Evolutionary conservation across 2,797 vertebrate species (phyloP), one percentile per base, ranked within the genome.

Genomic region (Propithecus deckenii): DNA sequence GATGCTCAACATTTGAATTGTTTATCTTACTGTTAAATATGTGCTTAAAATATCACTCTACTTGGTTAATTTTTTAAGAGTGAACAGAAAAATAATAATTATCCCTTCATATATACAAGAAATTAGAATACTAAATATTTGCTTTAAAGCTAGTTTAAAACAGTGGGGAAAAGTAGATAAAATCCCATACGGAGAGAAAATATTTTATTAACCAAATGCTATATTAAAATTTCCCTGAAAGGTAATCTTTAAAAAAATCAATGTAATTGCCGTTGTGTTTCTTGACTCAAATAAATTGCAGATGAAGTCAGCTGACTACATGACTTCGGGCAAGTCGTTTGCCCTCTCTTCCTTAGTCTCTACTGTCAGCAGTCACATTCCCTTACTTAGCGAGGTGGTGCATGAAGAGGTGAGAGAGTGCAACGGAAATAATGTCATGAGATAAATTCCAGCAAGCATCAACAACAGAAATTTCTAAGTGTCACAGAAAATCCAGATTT

Each of bases 1-100:
- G 61, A 75, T 79, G 74, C 52, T 93, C 50, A 65, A 81, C 93
- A 94, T 72, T 59, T 90, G 78, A 96, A 93, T 88, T 97, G 91
- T 92, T 98, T 97, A 95, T 97, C 89, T 63, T 20, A 97, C 2
- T 94, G 75, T 69, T 95, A 97, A 98, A 96, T 48, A 93, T 50
- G 76, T 89, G 89, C 92, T 96, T 97, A 93, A 86, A 83, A 85
- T 61, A 75, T 15, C 86, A 46, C 57, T 95, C 94, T 97, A 67
- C 38, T 86, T 92, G 57, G 65, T 91, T 97, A 97, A 97, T 96
- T 96, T 95, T 97, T 69, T 61, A 97, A 95, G 74, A 23, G 59
- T 92, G 52, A 80, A 78, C 18, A 87, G 67, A 43, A 87, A 91
- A 96, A 93, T 69, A 57, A 22, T 95, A 98, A 94, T 91, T 88